A percentile compares a stretch with the other conserved stretches of the same genome.
Conservation (phyloP, 1,140 invertebrate genomes). For the Hyles euphorbiae region DNA sequence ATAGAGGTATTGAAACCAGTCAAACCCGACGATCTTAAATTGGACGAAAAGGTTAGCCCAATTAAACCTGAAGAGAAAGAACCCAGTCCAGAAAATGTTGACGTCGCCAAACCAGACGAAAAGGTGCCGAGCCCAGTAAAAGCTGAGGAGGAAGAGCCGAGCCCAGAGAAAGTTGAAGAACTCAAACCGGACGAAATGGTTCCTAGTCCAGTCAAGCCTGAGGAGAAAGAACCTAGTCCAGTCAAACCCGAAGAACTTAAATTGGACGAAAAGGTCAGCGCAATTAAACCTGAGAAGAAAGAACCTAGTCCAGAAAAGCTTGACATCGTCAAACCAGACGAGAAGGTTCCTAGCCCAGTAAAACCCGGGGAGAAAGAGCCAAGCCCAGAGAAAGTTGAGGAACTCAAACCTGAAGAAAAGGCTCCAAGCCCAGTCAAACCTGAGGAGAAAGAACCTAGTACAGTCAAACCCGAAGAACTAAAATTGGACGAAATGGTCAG, state of each 20-base stretch:
- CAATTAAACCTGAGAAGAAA: background rate
- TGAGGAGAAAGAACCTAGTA: constrained; percentile 1
- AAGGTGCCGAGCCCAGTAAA: background rate
- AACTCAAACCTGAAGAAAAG: background rate
- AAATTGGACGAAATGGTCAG: background rate
- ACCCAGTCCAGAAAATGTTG: no score
- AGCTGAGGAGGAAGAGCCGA: background rate
- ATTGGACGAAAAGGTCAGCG: background rate
- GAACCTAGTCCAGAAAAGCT: background rate
- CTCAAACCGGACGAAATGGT: background rate
- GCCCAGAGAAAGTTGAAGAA: background rate
- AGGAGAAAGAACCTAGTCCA: constrained; percentile 3
- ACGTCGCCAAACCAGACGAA: background rate
- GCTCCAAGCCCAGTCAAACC: constrained; percentile 1
- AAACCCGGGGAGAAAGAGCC: background rate
- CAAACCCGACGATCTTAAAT: no score
- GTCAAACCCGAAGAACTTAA: background rate
- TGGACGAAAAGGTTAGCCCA: no score
- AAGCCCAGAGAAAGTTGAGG: background rate
- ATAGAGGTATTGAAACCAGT: no score
- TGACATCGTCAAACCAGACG: background rate
- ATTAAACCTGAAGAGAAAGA: no score
- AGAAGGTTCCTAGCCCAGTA: background rate
- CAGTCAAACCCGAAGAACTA: background rate
- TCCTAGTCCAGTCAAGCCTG: background rate